Conservation (phyloP, 23 tunicate genomes). For the Trididemnum miniatum region DNA sequence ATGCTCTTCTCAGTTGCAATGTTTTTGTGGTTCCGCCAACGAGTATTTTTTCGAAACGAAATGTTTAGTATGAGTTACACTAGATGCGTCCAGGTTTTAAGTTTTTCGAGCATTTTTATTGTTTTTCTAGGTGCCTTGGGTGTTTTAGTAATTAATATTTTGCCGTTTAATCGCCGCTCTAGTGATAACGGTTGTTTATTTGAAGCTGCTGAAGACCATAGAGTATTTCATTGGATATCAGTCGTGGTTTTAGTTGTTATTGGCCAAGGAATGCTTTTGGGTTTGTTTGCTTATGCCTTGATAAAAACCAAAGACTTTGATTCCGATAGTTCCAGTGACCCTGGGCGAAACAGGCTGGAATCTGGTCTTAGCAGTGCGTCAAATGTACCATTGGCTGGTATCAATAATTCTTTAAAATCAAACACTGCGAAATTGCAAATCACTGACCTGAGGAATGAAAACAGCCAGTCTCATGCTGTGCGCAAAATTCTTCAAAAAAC, state of each 20-base stretch:
- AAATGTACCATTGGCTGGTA: neutral
- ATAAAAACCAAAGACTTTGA: neutral
- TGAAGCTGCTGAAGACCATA: neutral
- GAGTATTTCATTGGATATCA: neutral
- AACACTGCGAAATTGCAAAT: neutral
- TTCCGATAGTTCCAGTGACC: neutral
- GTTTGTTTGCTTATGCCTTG: neutral
- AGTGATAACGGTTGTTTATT: neutral
- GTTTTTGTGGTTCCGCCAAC: slow-evolving; percentile 35
- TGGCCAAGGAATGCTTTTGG: neutral
- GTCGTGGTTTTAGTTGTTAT: neutral
- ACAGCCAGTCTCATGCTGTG: neutral
- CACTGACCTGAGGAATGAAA: neutral
- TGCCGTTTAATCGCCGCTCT: neutral
- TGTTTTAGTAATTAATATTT: slow-evolving; percentile 1
- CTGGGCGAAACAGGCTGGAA: neutral
- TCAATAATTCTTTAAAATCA: neutral
- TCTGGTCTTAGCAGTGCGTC: neutral
- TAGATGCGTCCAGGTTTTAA: neutral
- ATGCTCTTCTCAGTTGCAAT: neutral
- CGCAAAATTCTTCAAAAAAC: neutral
- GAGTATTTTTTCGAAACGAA: slow-evolving; percentile 31
- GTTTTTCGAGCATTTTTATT: slow-evolving; percentile 8
- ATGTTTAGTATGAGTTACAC: slow-evolving; percentile 4
- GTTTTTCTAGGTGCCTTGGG: neutral